A percentile compares a stretch with the other conserved stretches of the same genome.
Evolutionary conservation across 2,113 vertebrate species (phyloP).

Genomic region (Physeter macrocephalus): DNA sequence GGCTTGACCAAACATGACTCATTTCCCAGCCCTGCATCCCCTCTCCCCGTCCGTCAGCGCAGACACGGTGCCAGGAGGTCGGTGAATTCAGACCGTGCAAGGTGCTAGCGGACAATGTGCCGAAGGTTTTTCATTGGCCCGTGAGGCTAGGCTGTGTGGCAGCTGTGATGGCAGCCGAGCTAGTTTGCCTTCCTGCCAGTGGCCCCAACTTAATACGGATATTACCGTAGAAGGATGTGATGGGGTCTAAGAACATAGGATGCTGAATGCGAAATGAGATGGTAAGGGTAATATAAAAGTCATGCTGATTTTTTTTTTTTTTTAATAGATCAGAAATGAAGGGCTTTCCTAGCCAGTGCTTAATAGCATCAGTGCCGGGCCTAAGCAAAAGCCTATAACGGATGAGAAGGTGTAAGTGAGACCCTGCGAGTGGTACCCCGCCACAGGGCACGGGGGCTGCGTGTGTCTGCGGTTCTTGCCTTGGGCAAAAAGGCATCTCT

Average conservation of each 20-base stretch:
- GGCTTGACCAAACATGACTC: not conserved
- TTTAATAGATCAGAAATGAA: not conserved
- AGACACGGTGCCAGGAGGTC: not conserved
- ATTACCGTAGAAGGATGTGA: not conserved
- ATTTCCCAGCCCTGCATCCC: accelerated
- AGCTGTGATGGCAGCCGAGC: not conserved
- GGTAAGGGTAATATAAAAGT: not conserved
- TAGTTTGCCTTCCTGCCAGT: not conserved
- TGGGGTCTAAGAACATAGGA: not conserved
- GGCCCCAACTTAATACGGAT: not conserved
- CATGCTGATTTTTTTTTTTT: not conserved
- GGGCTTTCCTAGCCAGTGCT: not conserved
- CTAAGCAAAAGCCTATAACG: not conserved
- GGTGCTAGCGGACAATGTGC: not conserved
- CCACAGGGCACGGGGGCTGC: too few relatives aligned
- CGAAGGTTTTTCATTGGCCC: not conserved
- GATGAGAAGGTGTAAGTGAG: accelerated
- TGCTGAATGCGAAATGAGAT: not conserved
- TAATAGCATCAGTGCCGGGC: not conserved
- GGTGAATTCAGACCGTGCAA: not conserved
- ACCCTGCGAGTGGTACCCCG: accelerated
- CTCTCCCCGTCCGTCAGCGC: not conserved
- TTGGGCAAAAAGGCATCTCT: not conserved
- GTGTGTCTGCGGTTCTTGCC: accelerated
- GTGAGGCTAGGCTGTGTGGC: not conserved